A percentile compares a stretch with the other conserved stretches of the same genome.
Conservation (phyloP, 2,113 vertebrate genomes). For the Amblyopsis rosae region DNA sequence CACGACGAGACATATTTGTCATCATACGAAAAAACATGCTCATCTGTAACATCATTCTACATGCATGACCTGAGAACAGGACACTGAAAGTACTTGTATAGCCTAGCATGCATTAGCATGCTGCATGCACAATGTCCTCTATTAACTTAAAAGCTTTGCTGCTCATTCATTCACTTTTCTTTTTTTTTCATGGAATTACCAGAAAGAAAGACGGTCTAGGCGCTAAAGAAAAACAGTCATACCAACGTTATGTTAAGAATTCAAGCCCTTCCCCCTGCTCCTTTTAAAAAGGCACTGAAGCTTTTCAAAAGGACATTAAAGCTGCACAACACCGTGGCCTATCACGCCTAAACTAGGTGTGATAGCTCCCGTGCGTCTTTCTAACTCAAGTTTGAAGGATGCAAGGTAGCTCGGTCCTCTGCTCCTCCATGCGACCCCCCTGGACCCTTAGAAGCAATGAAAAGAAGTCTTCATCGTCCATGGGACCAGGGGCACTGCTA, state of each 20-base stretch:
- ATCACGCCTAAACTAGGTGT: too few relatives aligned
- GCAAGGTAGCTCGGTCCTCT: conserved; percentile 78
- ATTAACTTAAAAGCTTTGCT: conserved; percentile 34
- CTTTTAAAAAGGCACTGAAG: conserved; percentile 3
- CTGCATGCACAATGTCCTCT: conserved; percentile 5
- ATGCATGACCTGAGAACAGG: conserved; percentile 14
- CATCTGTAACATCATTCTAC: background rate
- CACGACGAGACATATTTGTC: too few relatives aligned
- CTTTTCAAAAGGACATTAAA: background rate
- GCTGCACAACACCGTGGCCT: too few relatives aligned
- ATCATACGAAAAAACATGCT: conserved; percentile 13
- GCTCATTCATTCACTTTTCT: conserved; percentile 34
- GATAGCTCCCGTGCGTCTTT: background rate
- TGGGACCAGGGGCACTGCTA: conserved; percentile 82
- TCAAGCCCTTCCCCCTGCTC: background rate
- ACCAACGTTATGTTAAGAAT: background rate
- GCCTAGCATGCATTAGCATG: background rate
- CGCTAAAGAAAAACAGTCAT: background rate
- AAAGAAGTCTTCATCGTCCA: conserved; percentile 88
- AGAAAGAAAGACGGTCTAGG: background rate
- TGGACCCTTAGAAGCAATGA: conserved; percentile 87
- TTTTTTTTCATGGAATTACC: conserved; percentile 17
- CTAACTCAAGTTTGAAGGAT: conserved; percentile 64
- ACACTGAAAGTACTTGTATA: background rate
- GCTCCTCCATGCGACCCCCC: conserved; percentile 84